Evolutionary conservation across 2,113 vertebrate species (phyloP).

Genomic region (Psammodynastes pulverulentus): DNA sequence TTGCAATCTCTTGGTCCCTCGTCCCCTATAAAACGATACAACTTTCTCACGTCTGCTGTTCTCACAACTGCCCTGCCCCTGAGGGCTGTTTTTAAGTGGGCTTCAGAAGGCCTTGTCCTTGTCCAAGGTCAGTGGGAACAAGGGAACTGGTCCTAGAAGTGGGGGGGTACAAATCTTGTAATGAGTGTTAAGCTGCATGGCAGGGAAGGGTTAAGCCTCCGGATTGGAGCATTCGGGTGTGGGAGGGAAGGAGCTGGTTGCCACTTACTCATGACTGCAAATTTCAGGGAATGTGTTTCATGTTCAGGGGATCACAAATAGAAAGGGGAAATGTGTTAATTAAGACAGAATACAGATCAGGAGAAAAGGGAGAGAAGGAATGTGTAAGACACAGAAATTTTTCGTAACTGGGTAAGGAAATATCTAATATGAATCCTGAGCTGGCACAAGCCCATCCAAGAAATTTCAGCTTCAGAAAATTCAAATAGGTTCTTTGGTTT

Average conservation of each 20-base stretch:
- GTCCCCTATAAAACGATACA: background rate
- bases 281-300: conserved; percentile 25
- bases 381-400: background rate
- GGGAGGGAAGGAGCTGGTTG: conserved; percentile 30
- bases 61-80: background rate
- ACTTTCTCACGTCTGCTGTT: background rate
- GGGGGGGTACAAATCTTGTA: background rate
- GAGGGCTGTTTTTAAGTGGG: background rate
- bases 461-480: background rate
- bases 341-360: conserved; percentile 16
- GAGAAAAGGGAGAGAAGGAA: background rate
- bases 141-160: background rate
- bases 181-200: background rate
- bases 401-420: background rate
- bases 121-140: background rate
- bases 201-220: conserved; percentile 16
- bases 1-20: background rate
- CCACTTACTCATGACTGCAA: conserved; percentile 32
- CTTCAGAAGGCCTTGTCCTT: background rate
- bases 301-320: conserved; percentile 26
- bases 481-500: background rate
- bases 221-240: conserved; percentile 12
- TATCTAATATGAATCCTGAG: background rate
- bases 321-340: conserved; percentile 21
- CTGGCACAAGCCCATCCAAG: background rate